phyloP scores from a whole-genome alignment of 2,797 vertebrate species.

The Buphagus erythrorhynchus region DNA sequence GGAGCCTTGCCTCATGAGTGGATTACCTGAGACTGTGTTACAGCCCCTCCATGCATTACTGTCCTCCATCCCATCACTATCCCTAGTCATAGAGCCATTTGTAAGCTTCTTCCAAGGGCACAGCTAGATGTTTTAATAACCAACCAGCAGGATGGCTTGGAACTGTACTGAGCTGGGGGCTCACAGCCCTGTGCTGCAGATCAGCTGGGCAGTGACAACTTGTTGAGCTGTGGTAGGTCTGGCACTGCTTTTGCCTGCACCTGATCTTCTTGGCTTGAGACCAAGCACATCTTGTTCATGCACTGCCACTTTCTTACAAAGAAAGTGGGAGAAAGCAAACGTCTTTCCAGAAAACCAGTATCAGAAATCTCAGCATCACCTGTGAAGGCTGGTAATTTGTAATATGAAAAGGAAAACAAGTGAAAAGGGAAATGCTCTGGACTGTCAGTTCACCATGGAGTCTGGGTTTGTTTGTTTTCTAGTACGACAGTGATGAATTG shows the following conservation, averaged over 20 bases:
- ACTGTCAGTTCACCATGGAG: background rate
- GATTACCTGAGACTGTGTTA: background rate
- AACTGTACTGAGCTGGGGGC: background rate
- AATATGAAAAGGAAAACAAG: background rate
- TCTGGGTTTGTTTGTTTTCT: background rate
- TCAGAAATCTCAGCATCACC: background rate
- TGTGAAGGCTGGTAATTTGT: background rate
- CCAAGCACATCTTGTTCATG: background rate
- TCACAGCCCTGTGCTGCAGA: background rate
- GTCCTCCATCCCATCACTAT: background rate
- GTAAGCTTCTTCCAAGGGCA: background rate
- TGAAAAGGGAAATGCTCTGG: background rate
- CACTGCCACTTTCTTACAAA: background rate
- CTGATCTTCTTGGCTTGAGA: background rate
- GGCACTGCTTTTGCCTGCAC: background rate
- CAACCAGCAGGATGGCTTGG: background rate
- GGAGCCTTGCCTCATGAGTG: accelerated
- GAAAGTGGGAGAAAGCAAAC: background rate
- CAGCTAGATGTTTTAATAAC: background rate
- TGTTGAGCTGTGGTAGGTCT: background rate
- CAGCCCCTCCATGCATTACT: background rate
- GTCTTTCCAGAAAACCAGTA: background rate
- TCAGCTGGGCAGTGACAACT: background rate
- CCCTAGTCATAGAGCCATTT: background rate
- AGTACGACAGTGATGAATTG: background rate